Percentiles rank a stretch among this genome's conserved stretches.
phyloP scores from a whole-genome alignment of 2,888 invertebrate genomes.

The Drosophila phalerata region DNA sequence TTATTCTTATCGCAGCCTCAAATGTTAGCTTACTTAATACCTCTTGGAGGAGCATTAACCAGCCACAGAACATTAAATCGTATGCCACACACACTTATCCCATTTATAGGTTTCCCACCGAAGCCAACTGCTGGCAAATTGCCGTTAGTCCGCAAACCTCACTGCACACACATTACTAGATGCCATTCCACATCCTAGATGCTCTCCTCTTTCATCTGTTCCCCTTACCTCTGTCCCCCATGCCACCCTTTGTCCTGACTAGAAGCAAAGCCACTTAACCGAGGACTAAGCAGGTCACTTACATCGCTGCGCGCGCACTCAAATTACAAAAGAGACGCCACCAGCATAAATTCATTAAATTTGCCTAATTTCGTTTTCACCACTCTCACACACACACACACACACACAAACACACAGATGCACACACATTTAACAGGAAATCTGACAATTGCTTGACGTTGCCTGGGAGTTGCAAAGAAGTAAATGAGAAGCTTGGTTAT shows the following conservation, averaged over 20 bases:
- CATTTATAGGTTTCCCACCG: conserved; percentile 37
- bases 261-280: conserved; percentile 68
- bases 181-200: conserved; percentile 1
- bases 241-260: neutral
- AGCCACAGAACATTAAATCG: conserved; percentile 21
- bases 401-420: conserved; percentile 17
- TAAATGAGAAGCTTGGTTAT: conserved; percentile 45
- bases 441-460: conserved; percentile 53
- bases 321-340: conserved; percentile 79
- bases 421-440: conserved; percentile 9
- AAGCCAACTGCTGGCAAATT: conserved; percentile 61
- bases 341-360: conserved; percentile 83
- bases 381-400: conserved; percentile 35
- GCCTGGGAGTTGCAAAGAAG: conserved; percentile 28
- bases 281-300: conserved; percentile 75
- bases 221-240: neutral
- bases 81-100: conserved; percentile 20
- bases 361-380: conserved; percentile 77
- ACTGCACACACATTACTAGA: conserved; percentile 47
- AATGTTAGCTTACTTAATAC: conserved; percentile 46
- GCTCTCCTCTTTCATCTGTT: rapidly evolving
- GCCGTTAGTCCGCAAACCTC: conserved; percentile 58
- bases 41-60: conserved; percentile 38
- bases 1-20: conserved; percentile 17
- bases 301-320: conserved; percentile 73